Evolutionary conservation across 30 jellyfish, hydroid and myxozoan species (phyloP).

Genomic region (Euphysa ruthae): DNA sequence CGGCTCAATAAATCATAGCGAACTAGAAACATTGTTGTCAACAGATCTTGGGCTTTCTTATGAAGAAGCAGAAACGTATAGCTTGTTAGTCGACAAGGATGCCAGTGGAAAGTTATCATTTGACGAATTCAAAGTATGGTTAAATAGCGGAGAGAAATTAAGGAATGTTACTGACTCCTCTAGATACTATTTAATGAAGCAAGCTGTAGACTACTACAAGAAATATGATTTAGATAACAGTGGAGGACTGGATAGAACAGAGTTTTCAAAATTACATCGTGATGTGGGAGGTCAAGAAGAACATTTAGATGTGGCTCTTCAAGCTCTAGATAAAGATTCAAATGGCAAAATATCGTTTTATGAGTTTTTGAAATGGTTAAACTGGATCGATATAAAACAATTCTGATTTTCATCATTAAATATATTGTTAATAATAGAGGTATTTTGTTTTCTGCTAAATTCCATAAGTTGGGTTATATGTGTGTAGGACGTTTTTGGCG

Average conservation of each 20-base stretch:
- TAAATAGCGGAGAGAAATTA: constrained; percentile 22
- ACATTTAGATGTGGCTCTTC: constrained; percentile 16
- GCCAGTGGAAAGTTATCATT: constrained; percentile 35
- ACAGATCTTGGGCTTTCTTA: constrained; percentile 20
- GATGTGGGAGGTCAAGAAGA: constrained; percentile 27
- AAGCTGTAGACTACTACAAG: constrained; percentile 30
- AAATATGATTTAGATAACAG: constrained; percentile 26
- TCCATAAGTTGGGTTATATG: no score
- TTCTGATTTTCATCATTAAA: background rate
- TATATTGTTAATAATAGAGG: no score
- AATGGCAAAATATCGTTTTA: constrained; percentile 29
- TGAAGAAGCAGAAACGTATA: constrained; percentile 38
- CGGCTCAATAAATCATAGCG: constrained; percentile 8
- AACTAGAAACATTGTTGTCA: background rate
- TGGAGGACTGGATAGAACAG: constrained; percentile 26
- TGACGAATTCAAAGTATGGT: constrained; percentile 37
- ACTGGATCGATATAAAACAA: constrained; percentile 27
- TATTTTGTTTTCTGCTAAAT: no score
- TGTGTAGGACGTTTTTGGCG: no score
- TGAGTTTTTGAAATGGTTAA: constrained; percentile 34
- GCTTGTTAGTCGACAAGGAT: constrained; percentile 22
- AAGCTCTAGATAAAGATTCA: constrained; percentile 27
- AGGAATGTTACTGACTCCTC: constrained; percentile 16
- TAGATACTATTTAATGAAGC: constrained; percentile 15
- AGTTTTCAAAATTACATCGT: constrained; percentile 17